Conservation (phyloP, 2,113 vertebrate species). For the Hemiscyllium ocellatum region DNA sequence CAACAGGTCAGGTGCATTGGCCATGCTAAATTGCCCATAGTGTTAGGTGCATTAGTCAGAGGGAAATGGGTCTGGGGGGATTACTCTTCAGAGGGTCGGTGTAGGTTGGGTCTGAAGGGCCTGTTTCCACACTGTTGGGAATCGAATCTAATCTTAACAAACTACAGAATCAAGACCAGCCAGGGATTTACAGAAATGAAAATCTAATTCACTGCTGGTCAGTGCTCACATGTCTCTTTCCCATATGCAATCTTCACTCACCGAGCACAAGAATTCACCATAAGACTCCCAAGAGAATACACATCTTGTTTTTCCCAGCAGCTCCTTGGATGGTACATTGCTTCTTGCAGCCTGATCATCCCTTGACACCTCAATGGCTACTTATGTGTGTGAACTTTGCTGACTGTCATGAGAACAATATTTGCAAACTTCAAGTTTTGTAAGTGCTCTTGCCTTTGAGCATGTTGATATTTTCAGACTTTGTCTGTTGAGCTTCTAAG, state of each 20-base stretch:
- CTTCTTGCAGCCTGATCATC: background rate
- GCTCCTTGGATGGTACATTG: background rate
- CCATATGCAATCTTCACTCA: background rate
- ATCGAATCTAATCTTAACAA: background rate
- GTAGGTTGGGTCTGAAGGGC: too few relatives aligned
- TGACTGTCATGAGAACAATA: background rate
- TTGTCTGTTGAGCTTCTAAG: background rate
- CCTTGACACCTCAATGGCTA: slow-evolving; percentile 1
- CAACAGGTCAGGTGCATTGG: too few relatives aligned
- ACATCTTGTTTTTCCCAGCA: background rate
- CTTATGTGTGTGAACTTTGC: background rate
- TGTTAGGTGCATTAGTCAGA: too few relatives aligned
- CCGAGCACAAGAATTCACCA: background rate
- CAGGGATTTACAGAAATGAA: background rate
- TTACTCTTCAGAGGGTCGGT: too few relatives aligned
- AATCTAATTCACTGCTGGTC: background rate
- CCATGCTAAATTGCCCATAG: too few relatives aligned
- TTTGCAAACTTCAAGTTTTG: slow-evolving; percentile 10
- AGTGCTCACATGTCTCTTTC: background rate
- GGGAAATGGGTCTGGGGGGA: too few relatives aligned
- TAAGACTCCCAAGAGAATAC: background rate
- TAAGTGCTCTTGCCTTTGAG: background rate
- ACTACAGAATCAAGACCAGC: background rate
- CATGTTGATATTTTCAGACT: background rate
- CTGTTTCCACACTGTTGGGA: too few relatives aligned